Percentiles rank a stretch among this genome's conserved stretches.
Conservation (phyloP, 2,888 invertebrate genomes). For the Aromia moschata region DNA sequence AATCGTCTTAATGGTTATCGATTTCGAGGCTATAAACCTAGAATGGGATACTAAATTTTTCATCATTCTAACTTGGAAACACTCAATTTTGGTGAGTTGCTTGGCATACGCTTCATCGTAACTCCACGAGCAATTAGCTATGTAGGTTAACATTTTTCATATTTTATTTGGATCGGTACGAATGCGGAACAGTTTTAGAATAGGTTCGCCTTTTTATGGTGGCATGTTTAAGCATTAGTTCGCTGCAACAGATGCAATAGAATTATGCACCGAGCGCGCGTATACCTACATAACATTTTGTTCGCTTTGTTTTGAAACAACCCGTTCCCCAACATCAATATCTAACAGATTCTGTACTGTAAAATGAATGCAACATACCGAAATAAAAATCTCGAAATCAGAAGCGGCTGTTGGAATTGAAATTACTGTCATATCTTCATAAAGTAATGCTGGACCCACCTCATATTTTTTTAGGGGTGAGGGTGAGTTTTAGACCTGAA, state of each 20-base stretch:
- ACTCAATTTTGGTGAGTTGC: background rate
- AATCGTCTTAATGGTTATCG: background rate
- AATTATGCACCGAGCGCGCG: no score
- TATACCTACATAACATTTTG: background rate
- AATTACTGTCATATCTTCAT: no score
- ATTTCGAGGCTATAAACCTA: background rate
- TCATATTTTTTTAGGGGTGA: no score
- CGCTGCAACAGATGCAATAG: background rate
- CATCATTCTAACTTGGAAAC: background rate
- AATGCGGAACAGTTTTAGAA: background rate
- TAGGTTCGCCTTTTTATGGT: background rate
- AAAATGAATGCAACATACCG: no score
- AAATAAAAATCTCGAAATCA: no score
- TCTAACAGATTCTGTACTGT: no score
- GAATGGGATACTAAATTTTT: background rate
- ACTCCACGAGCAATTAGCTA: background rate
- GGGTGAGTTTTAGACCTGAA: no score
- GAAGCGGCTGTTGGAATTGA: no score
- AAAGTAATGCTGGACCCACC: no score
- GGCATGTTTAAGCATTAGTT: background rate
- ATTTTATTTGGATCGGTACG: background rate
- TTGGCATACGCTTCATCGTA: background rate
- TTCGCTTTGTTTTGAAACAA: no score
- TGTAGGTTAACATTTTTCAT: background rate
- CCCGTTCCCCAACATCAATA: no score